Evolutionary conservation across 2,797 vertebrate species (phyloP), one percentile per base, ranked within the genome.

Genomic region (Poeciliopsis turneri): DNA sequence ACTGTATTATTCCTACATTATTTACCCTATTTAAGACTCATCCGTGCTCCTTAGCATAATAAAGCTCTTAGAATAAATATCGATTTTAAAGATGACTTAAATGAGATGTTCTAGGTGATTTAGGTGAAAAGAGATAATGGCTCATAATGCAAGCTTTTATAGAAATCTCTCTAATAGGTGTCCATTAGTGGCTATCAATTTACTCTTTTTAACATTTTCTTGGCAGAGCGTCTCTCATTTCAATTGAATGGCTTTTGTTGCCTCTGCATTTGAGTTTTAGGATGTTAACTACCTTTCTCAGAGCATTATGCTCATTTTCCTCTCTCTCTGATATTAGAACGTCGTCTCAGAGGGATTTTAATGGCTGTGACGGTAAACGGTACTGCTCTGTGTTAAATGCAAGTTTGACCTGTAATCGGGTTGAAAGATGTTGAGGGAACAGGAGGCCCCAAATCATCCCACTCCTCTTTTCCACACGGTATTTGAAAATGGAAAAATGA

Each of bases 321-420:
- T 8, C 43, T 7, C 53, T 59, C 8, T 73, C 68, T 78, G 72
- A 78, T 66, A 59, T 70, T 18, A 68, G 20, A 61, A 5, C 5
- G 74, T 82, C 72, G 39, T 78, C 81, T 85, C 83, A 80, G 71
- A 81, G 80, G 76, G 74, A 49, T 70, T 74, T 36, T 80, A 82
- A 84, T 76, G 70, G 72, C 79, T 84, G 89, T 7, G 41, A 45
- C 18, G 3, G 25, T 91, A 88, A 90, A 91, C 89, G 80, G 84
- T 83, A 82, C 87, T 77, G 74, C 43, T 46, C 64, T 7, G 16
- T 61, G 75, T 82, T 78, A 81, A 87, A 81, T 80, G 13, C 51
- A 49, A 71, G 33, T 84, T 78, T 90, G 91, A 88, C 91, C 83
- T 78, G 84, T 53, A 85, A 90, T 78, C 77, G 15, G 75, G 49